A percentile compares a stretch with the other conserved stretches of the same genome.
phyloP scores from a whole-genome alignment of 2,797 vertebrate genomes.

The Sebastes variabilis region DNA sequence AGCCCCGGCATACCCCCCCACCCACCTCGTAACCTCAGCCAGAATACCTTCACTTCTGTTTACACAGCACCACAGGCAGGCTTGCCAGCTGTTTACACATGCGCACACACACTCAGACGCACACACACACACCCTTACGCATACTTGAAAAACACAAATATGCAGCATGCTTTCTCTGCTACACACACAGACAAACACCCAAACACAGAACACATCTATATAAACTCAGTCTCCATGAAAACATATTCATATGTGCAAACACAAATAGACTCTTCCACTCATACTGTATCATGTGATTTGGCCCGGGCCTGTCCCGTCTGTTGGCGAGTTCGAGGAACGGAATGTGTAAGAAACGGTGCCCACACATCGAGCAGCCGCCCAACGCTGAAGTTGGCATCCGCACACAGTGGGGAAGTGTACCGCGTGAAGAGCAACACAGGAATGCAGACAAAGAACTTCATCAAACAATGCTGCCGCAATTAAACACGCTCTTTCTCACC shows the following conservation, averaged over 20 bases:
- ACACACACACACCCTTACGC: constrained; percentile 29
- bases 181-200: constrained; percentile 35
- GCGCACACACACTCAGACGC: constrained; percentile 51
- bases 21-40: constrained; percentile 79
- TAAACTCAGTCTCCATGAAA: constrained; percentile 58
- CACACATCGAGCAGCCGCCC: constrained; percentile 70
- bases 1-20: constrained; percentile 64
- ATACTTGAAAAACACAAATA: constrained; percentile 51
- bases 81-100: constrained; percentile 79
- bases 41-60: constrained; percentile 81
- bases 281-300: constrained; percentile 52
- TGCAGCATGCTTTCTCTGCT: constrained; percentile 42
- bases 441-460: constrained; percentile 81
- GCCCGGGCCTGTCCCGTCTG: constrained; percentile 63
- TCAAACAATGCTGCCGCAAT: constrained; percentile 78
- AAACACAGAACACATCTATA: constrained; percentile 61
- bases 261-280: constrained; percentile 40
- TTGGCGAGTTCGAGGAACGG: constrained; percentile 56
- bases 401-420: constrained; percentile 75
- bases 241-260: constrained; percentile 58
- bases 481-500: constrained; percentile 69
- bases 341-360: constrained; percentile 70
- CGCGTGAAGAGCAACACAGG: constrained; percentile 77
- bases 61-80: constrained; percentile 73
- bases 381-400: constrained; percentile 77